These are phyloP conservation scores for Spatula versicolor DNA, from an alignment of 2,797 vertebrate genomes.

Conservation along the genomic window DNA sequence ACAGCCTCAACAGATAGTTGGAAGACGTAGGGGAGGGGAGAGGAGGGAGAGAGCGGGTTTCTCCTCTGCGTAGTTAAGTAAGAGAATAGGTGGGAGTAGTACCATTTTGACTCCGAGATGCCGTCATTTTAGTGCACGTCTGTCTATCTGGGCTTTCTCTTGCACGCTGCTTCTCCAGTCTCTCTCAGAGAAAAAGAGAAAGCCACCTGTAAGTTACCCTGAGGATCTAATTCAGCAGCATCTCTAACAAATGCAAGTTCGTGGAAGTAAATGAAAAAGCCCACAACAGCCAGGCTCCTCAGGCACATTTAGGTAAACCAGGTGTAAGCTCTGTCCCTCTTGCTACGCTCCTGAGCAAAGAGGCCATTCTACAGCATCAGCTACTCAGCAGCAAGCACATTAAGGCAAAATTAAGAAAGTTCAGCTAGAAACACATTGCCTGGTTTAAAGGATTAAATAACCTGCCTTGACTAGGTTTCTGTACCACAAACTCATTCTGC, in stretches of 20 bases:
- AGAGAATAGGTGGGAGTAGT: conserved; percentile 2
- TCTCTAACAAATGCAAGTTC: conserved; percentile 19
- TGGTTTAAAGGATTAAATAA: conserved; percentile 14
- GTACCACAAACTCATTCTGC: conserved; percentile 19
- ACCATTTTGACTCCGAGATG: conserved; percentile 13
- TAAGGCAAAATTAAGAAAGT: conserved; percentile 37
- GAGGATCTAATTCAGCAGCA: conserved; percentile 37
- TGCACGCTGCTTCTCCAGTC: conserved; percentile 11
- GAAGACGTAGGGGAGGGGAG: background rate
- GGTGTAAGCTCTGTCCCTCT: background rate
- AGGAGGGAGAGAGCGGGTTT: background rate
- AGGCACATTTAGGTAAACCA: background rate
- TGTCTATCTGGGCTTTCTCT: conserved; percentile 27
- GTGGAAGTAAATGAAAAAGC: conserved; percentile 11
- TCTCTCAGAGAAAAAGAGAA: conserved; percentile 34
- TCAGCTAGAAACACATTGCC: conserved; percentile 2
- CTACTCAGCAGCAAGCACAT: background rate
- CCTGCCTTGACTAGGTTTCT: conserved; percentile 9
- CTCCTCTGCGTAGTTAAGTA: conserved; percentile 16
- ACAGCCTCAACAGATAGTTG: background rate
- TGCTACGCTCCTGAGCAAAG: background rate
- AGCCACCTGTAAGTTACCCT: conserved; percentile 28
- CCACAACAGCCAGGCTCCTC: background rate
- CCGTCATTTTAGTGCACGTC: conserved; percentile 11
- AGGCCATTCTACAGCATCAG: conserved; percentile 12